Conservation (phyloP, 1,140 invertebrate genomes). For the Alviniconcha marisindica region DNA sequence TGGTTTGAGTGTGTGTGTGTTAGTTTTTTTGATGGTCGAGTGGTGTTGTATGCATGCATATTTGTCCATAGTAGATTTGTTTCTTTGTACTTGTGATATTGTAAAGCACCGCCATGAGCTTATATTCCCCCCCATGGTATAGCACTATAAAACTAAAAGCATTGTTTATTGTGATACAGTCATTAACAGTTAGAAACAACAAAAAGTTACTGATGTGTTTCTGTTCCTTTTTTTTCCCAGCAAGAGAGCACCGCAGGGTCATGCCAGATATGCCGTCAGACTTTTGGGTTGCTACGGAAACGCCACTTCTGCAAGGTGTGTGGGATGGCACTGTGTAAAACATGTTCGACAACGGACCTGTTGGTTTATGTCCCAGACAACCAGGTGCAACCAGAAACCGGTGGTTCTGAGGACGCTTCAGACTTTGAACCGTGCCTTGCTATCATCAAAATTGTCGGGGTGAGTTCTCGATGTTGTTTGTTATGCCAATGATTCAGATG, state of each 20-base stretch:
- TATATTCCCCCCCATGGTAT: too few species aligned
- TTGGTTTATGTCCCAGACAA: conserved; percentile 63
- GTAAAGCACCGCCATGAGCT: too few species aligned
- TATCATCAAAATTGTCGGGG: conserved; percentile 66
- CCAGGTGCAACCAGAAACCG: conserved; percentile 5
- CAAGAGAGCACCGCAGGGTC: conserved; percentile 58
- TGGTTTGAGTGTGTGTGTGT: too few species aligned
- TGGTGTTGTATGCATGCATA: too few species aligned
- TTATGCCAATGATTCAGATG: too few species aligned
- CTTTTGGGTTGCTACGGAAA: conserved; percentile 58
- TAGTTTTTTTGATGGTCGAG: too few species aligned
- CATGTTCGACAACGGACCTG: conserved; percentile 61
- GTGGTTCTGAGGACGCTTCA: background rate
- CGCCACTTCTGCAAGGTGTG: conserved; percentile 66
- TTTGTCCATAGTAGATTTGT: too few species aligned
- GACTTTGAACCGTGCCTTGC: conserved; percentile 51
- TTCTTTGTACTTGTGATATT: too few species aligned
- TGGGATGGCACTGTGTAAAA: conserved; percentile 62
- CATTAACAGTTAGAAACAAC: too few species aligned
- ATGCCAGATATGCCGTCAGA: conserved; percentile 57
- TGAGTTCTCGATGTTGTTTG: conserved; percentile 34
- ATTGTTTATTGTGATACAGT: too few species aligned
- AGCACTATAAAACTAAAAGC: too few species aligned
- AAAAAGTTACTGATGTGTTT: too few species aligned
- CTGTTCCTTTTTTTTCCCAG: conserved; percentile 40